These are phyloP conservation scores for Lampris megalopsis DNA, from an alignment of 2,113 vertebrate species.

Conservation along the genomic window DNA sequence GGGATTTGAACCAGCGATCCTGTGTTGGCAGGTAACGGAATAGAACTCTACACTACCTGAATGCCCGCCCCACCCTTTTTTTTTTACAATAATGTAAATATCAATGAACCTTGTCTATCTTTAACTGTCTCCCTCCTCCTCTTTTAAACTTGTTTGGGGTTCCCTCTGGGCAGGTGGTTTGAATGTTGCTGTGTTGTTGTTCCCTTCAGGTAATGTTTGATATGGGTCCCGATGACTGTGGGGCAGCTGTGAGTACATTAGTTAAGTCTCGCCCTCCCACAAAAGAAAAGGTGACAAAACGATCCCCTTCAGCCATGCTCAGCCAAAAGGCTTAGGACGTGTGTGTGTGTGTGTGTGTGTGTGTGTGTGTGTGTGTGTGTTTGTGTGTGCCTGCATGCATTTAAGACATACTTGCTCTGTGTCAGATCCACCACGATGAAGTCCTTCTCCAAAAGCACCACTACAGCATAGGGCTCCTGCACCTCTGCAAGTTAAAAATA, in stretches of 20 bases:
- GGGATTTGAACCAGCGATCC: too few species aligned
- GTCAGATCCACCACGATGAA: conserved; percentile 94
- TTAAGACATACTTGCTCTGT: conserved; percentile 91
- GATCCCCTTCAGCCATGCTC: background rate
- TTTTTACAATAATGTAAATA: conserved; percentile 2
- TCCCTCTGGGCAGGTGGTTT: background rate
- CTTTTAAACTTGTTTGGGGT: background rate
- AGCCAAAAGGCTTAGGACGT: background rate
- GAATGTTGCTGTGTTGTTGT: background rate
- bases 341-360: background rate
- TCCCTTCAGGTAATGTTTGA: background rate
- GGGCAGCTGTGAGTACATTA: background rate
- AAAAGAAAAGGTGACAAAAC: conserved; percentile 5
- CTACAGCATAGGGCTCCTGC: conserved; percentile 96
- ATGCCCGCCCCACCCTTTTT: background rate
- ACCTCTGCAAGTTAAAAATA: conserved; percentile 83
- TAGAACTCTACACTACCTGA: too few species aligned
- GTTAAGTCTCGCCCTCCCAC: background rate
- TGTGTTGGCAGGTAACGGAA: too few species aligned
- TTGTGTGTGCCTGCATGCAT: background rate
- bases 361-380: conserved; percentile 26
- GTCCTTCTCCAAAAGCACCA: conserved; percentile 95
- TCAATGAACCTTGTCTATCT: background rate
- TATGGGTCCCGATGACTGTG: background rate
- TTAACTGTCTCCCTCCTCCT: background rate